phyloP scores from a whole-genome alignment of 2,113 vertebrate species.

The Megaceryle maxima region DNA sequence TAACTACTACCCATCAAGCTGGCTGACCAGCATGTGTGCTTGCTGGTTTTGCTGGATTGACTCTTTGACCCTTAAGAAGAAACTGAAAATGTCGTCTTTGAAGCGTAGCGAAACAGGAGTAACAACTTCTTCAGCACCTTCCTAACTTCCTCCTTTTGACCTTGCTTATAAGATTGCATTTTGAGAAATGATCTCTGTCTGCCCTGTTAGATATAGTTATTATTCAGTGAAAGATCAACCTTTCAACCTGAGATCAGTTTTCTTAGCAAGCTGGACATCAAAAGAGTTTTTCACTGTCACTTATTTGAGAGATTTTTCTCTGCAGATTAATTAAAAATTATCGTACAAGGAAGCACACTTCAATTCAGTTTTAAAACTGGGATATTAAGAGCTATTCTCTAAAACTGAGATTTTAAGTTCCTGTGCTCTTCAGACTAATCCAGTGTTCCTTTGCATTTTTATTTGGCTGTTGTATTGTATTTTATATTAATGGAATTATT shows the following conservation, averaged over 20 bases:
- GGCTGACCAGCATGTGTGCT: not conserved
- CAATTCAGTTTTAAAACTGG: not conserved
- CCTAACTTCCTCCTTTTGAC: not conserved
- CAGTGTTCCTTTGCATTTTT: not conserved
- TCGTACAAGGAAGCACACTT: accelerated
- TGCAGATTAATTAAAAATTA: not conserved
- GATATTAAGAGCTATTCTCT: not conserved
- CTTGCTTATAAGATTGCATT: not conserved
- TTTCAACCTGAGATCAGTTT: not conserved
- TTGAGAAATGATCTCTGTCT: not conserved
- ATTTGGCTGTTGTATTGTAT: not conserved
- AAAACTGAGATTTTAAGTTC: not conserved
- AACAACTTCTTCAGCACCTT: not conserved
- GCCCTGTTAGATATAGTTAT: not conserved
- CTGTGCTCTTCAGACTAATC: not conserved
- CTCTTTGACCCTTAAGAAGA: not conserved
- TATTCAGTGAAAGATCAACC: not conserved
- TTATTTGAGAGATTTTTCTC: not conserved
- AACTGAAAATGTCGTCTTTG: not conserved
- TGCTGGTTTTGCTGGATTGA: not conserved
- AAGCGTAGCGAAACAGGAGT: not conserved
- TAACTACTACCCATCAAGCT: accelerated
- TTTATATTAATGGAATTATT: not conserved
- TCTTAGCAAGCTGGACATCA: not conserved
- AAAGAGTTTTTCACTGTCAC: not conserved